These are phyloP conservation scores for Marcusenius ussheri DNA, from an alignment of 2,113 vertebrate genomes.

Conservation along the genomic window DNA sequence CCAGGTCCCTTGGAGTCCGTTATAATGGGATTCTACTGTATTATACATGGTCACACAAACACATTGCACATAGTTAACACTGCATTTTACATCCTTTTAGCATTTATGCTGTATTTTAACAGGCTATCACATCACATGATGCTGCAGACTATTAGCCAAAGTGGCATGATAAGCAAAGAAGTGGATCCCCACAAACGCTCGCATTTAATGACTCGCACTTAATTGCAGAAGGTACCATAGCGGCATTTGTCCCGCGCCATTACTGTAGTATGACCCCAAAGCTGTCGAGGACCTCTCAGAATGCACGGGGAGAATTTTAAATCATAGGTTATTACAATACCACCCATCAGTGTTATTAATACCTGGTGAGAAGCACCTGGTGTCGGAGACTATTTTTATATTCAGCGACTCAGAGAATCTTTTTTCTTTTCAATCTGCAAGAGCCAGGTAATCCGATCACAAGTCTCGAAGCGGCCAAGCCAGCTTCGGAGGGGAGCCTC, in stretches of 20 bases:
- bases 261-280: background rate
- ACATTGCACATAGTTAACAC: background rate
- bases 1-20: too few species aligned
- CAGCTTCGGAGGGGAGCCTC: background rate
- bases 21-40: too few species aligned
- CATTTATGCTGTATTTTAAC: background rate
- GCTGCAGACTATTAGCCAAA: background rate
- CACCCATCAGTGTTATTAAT: conserved; percentile 10
- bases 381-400: background rate
- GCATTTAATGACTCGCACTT: background rate
- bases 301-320: conserved; percentile 6
- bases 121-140: background rate
- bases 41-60: background rate
- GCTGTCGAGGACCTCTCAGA: background rate
- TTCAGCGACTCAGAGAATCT: background rate
- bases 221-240: background rate
- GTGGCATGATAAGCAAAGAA: background rate
- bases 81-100: background rate
- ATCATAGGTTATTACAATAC: background rate
- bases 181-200: background rate
- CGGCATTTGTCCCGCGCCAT: background rate
- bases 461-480: background rate
- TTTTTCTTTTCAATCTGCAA: background rate
- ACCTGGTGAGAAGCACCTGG: background rate
- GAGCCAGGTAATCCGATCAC: background rate